These are phyloP conservation scores for Drosophila punjabiensis DNA, from an alignment of 1,140 invertebrate genomes.

Conservation along the genomic window DNA sequence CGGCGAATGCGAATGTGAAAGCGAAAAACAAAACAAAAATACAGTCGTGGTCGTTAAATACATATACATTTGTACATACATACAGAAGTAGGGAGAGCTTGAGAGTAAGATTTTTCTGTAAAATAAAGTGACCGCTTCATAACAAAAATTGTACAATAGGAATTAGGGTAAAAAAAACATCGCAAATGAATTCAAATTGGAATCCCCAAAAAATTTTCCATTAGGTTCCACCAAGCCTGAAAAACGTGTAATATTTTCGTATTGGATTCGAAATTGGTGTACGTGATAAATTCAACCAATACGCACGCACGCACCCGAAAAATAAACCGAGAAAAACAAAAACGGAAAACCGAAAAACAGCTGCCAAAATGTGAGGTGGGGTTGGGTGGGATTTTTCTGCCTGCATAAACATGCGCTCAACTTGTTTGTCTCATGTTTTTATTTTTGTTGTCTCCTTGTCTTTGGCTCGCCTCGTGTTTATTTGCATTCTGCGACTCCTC, in stretches of 20 bases:
- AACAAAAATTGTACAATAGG: not conserved
- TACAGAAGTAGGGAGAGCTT: not conserved
- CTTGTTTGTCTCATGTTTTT: constrained; percentile 52
- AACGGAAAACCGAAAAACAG: constrained; percentile 31
- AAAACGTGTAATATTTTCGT: constrained; percentile 9
- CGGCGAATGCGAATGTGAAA: constrained; percentile 59
- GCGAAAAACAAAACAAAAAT: constrained; percentile 56
- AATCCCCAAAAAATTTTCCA: not conserved
- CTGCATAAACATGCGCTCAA: constrained; percentile 42
- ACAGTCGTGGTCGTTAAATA: constrained; percentile 22
- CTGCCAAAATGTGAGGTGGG: constrained; percentile 14
- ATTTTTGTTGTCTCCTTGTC: constrained; percentile 27
- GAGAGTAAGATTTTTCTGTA: not conserved
- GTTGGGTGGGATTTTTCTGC: constrained; percentile 19
- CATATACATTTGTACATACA: not conserved
- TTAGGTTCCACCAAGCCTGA: not conserved
- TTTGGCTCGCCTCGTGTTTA: constrained; percentile 16
- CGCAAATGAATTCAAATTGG: not conserved
- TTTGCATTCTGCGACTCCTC: constrained; percentile 34
- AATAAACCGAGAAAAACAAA: constrained; percentile 28
- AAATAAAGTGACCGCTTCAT: not conserved
- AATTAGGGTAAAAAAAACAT: not conserved
- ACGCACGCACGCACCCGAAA: constrained; percentile 63
- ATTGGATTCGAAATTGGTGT: constrained; percentile 53
- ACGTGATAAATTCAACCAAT: constrained; percentile 73